Percentiles rank a stretch among this genome's conserved stretches.
phyloP scores from a whole-genome alignment of 2,888 invertebrate species.

The Drosophila antonietae region DNA sequence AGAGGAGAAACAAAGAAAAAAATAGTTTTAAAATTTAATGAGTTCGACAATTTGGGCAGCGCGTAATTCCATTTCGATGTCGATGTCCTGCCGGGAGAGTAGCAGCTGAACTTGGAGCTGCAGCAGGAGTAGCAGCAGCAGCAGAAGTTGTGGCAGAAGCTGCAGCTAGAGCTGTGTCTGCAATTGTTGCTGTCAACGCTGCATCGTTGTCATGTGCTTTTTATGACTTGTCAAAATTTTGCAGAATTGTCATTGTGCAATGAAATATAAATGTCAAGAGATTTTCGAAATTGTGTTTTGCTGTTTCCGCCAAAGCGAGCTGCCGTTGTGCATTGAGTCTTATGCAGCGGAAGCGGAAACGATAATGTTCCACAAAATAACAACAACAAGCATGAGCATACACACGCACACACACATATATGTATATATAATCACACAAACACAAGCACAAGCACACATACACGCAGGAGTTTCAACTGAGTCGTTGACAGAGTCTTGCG shows the following conservation, averaged over 20 bases:
- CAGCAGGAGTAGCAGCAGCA: background rate
- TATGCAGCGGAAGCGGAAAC: conserved; percentile 70
- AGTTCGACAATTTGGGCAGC: conserved; percentile 20
- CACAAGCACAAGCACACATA: background rate
- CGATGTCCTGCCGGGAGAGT: conserved; percentile 21
- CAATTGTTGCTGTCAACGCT: conserved; percentile 39
- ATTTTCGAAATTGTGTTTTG: conserved; percentile 70
- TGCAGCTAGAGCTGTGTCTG: conserved; percentile 13
- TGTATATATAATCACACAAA: background rate
- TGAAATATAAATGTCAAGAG: conserved; percentile 80
- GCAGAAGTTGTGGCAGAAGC: conserved; percentile 1
- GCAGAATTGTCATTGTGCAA: conserved; percentile 70
- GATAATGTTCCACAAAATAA: conserved; percentile 50
- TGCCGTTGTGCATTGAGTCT: conserved; percentile 46
- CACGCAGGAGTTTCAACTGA: background rate
- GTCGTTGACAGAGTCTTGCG: conserved; percentile 17
- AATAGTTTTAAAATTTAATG: conserved; percentile 55
- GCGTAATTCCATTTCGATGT: conserved; percentile 55
- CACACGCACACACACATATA: conserved; percentile 12
- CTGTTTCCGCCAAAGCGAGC: conserved; percentile 41
- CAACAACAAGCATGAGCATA: conserved; percentile 5
- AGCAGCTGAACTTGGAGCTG: conserved; percentile 4
- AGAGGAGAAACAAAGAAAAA: background rate
- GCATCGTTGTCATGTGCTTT: conserved; percentile 58
- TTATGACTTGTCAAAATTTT: conserved; percentile 75